Conservation (phyloP, 2,888 invertebrate genomes). For the Kuschelorhynchus macadamiae region DNA sequence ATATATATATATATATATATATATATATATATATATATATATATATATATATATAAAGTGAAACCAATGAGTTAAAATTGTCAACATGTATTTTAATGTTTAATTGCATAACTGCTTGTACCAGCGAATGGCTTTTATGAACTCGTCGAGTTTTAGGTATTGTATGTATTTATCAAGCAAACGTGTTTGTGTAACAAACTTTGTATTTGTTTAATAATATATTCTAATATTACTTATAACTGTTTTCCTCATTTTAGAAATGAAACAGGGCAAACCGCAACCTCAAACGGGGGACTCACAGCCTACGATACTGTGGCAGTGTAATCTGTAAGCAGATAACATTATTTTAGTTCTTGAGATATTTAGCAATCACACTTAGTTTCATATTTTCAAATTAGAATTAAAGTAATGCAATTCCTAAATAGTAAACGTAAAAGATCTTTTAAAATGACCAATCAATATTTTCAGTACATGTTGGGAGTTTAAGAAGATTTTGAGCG, state of each 20-base stretch:
- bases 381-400: slow-evolving; percentile 20
- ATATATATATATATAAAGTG: no score
- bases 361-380: slow-evolving; percentile 40
- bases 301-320: slow-evolving; percentile 99
- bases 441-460: no score
- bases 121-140: not conserved
- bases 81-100: no score
- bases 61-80: no score
- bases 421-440: no score
- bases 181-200: slow-evolving; percentile 25
- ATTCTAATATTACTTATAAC: not conserved
- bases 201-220: slow-evolving; percentile 23
- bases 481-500: no score
- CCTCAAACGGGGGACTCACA: slow-evolving; percentile 93
- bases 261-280: slow-evolving; percentile 88
- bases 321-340: slow-evolving; percentile 86
- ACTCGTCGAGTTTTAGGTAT: not conserved
- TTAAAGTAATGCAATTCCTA: no score
- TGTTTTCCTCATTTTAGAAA: slow-evolving; percentile 76
- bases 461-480: no score
- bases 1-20: no score
- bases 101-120: no score
- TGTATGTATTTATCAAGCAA: slow-evolving; percentile 25
- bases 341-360: slow-evolving; percentile 22
- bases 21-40: no score